Percentiles rank a stretch among this genome's conserved stretches.
Conservation (phyloP, 2,888 invertebrate species). For the Pemphredon lugubris region DNA sequence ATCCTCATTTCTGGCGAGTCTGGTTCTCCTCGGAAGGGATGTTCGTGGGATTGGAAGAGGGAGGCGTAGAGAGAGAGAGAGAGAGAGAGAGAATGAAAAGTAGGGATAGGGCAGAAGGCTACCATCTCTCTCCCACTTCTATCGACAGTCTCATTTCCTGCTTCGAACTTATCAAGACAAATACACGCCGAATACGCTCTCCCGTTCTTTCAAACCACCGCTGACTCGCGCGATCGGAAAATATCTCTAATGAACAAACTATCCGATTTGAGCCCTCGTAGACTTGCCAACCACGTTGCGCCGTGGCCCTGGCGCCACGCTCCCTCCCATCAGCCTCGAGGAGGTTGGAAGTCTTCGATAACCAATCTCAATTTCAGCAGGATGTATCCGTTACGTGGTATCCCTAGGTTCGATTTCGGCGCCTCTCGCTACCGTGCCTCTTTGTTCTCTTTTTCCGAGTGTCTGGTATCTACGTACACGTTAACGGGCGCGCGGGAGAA, state of each 20-base stretch:
- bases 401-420: conserved; percentile 32
- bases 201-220: conserved; percentile 39
- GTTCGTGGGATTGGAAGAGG: conserved; percentile 2
- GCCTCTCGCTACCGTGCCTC: conserved; percentile 1
- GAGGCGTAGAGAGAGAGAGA: conserved; percentile 20
- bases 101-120: conserved; percentile 10
- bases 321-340: conserved; percentile 36
- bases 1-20: conserved; percentile 61
- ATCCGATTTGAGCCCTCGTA: conserved; percentile 65
- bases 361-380: conserved; percentile 68
- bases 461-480: too few species aligned
- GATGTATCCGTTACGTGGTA: conserved; percentile 56
- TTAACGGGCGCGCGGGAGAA: too few species aligned
- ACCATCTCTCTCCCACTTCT: conserved; percentile 58
- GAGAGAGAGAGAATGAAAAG: conserved; percentile 32
- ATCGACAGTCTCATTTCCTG: conserved; percentile 76
- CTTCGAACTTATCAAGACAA: conserved; percentile 74
- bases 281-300: conserved; percentile 39
- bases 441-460: background rate
- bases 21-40: conserved; percentile 13
- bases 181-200: conserved; percentile 64
- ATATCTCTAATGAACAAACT: conserved; percentile 76
- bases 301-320: conserved; percentile 36
- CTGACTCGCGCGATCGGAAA: conserved; percentile 60
- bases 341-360: conserved; percentile 58